phyloP scores from a whole-genome alignment of 2,888 invertebrate genomes.

The Drosophila planitibia region DNA sequence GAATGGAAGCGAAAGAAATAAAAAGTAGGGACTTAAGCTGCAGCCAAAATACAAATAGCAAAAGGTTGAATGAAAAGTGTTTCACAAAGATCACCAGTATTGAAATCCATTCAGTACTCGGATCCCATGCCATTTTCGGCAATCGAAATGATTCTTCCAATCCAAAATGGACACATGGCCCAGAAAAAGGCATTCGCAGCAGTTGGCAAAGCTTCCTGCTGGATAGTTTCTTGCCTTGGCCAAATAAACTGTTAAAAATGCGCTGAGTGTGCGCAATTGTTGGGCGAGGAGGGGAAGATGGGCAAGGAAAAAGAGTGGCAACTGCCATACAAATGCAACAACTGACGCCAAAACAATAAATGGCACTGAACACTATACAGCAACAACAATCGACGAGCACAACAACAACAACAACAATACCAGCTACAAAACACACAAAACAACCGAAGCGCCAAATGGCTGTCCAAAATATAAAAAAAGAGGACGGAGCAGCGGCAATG shows the following conservation, averaged over 20 bases:
- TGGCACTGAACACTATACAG: constrained; percentile 60
- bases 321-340: constrained; percentile 62
- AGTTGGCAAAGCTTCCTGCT: constrained; percentile 37
- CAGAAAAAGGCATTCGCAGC: constrained; percentile 31
- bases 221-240: constrained; percentile 55
- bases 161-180: constrained; percentile 15
- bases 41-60: not conserved
- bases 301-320: constrained; percentile 33
- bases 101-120: not conserved
- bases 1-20: not conserved
- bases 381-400: constrained; percentile 34
- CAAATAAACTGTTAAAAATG: constrained; percentile 73
- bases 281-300: constrained; percentile 2
- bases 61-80: not conserved
- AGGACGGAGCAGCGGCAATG: constrained; percentile 10
- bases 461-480: constrained; percentile 27
- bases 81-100: constrained; percentile 2
- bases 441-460: constrained; percentile 59
- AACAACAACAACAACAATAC: constrained; percentile 22
- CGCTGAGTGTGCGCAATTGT: constrained; percentile 66
- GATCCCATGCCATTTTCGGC: not conserved
- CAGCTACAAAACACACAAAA: constrained; percentile 42
- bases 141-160: not conserved
- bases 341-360: constrained; percentile 77
- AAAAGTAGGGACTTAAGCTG: not conserved